phyloP scores from a whole-genome alignment of 2,113 vertebrate species.

The Anhinga anhinga region DNA sequence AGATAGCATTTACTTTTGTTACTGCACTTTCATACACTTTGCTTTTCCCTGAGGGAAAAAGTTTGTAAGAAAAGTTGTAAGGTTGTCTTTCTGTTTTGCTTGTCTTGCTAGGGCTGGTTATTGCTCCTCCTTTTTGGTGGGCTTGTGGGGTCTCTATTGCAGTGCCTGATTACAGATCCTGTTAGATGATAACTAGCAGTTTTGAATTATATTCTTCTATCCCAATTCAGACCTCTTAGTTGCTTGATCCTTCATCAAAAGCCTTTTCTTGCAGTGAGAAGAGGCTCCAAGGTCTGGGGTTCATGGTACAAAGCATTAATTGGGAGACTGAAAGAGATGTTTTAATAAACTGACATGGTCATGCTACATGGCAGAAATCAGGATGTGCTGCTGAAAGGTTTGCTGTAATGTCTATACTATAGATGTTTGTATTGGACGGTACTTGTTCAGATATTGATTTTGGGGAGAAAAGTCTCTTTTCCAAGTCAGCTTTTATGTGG shows the following conservation, averaged over 20 bases:
- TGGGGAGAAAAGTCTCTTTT: background rate
- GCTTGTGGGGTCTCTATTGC: background rate
- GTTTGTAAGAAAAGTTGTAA: background rate
- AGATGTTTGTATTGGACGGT: background rate
- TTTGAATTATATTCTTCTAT: background rate
- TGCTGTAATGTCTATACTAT: constrained; percentile 32
- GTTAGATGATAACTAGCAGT: background rate
- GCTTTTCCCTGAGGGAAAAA: background rate
- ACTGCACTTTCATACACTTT: background rate
- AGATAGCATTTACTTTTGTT: background rate
- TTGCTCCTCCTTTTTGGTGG: background rate
- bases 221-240: background rate
- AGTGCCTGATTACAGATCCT: background rate
- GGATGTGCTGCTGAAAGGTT: constrained; percentile 25
- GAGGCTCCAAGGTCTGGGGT: background rate
- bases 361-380: constrained; percentile 1
- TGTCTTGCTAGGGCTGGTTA: background rate
- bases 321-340: background rate
- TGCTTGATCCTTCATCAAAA: background rate
- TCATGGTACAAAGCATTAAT: background rate
- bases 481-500: background rate
- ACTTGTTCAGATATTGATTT: constrained; percentile 1
- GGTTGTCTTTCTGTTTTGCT: background rate
- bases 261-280: background rate
- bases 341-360: constrained; percentile 2